Conservation (phyloP, 1,140 invertebrate genomes). For the Bactericera cockerelli region DNA sequence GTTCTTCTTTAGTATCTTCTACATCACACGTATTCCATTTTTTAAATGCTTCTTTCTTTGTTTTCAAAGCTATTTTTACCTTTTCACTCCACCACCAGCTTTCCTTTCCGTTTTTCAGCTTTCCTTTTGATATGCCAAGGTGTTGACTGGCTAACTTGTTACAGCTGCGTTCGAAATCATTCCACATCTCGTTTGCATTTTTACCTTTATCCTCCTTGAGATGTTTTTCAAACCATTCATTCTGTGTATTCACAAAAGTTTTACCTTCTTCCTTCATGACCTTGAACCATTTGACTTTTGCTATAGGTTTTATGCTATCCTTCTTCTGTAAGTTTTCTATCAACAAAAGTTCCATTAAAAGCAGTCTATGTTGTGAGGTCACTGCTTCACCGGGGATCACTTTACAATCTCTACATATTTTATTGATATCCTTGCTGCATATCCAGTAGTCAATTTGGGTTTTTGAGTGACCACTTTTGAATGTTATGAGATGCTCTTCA, state of each 20-base stretch:
- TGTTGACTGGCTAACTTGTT: neutral
- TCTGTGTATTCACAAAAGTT: neutral
- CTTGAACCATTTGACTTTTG: neutral
- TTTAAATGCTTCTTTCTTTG: neutral
- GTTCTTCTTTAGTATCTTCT: neutral
- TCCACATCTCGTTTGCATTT: neutral
- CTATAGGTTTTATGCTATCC: neutral
- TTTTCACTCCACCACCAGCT: neutral
- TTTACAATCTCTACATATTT: neutral
- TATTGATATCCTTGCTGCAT: neutral
- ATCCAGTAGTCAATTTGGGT: neutral
- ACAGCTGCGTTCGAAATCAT: neutral
- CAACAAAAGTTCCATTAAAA: neutral
- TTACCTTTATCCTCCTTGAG: neutral
- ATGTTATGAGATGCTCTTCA: neutral
- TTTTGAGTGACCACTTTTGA: neutral
- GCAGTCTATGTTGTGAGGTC: neutral
- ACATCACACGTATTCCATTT: neutral
- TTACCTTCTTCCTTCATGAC: neutral
- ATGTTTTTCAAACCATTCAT: neutral
- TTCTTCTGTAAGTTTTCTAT: neutral
- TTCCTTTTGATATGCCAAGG: neutral
- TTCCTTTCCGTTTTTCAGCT: neutral
- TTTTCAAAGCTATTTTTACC: neutral
- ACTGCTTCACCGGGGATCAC: neutral